Base-by-base conservation (phyloP, 2,888 invertebrate species). In the Hybos culiciformis region DNA sequence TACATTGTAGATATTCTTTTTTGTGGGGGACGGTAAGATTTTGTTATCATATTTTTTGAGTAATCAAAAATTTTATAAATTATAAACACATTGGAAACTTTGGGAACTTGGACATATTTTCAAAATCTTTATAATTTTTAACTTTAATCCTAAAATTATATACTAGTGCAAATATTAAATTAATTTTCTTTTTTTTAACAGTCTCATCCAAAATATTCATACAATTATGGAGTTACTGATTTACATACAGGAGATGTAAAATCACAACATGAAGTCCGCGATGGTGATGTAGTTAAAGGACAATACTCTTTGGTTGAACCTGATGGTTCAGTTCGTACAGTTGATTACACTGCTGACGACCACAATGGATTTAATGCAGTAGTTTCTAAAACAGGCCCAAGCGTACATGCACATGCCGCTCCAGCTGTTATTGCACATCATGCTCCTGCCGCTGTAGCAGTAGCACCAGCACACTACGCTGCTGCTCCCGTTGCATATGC, bases 261-360 rank as follows among this genome's bases (percentile, higher is more conserved):
- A 54, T 65, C 65, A 5, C 66, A 66, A 56, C 64, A 64, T 46
- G 66, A 66, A 55, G 63, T 64, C 41, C 66, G 66, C 47, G 66
- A 66, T 47, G 66, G 66, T 43, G 66, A 66, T 59, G 66, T 66
- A 37, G 66, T 66, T 38, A 66, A 66, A 59, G 67, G 66, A 52
- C 66, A 66, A 48, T 67, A 67, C 58, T 67, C 67, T 33, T 56
- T 67, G 50, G 66, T 67, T 37, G 66, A 67, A 55, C 66, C 66
- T 46, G 66, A 67, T 45, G 66, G 66, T 57, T 66, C 66, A 43
- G 66, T 67, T 49, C 66, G 66, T 47, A 67, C 66, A 47, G 66
- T 67, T 39, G 67, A 67, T 51, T 67, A 67, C 49, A 63, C 64
- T 50, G 67, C 67, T 46, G 66, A 67, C 56, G 66, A 66, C 37